Percentiles rank a stretch among this genome's conserved stretches.
Conservation (phyloP, 2,797 vertebrate species). For the Galagoides demidoff region DNA sequence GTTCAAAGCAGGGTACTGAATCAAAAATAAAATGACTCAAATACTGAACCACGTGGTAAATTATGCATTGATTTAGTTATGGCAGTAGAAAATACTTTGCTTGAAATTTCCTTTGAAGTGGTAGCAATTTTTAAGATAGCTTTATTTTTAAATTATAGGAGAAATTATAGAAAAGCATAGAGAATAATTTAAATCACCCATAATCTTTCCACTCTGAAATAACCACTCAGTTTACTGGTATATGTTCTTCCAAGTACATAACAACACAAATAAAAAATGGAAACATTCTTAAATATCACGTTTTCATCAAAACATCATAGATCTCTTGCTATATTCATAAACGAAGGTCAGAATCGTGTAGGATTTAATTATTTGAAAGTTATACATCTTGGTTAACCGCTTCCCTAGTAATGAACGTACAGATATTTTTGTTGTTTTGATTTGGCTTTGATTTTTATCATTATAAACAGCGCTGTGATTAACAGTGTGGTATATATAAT, state of each 20-base stretch:
- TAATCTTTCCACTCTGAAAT: conserved; percentile 23
- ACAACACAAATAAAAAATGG: background rate
- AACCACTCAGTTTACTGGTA: background rate
- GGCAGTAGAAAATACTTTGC: conserved; percentile 13
- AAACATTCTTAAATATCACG: background rate
- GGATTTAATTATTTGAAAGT: conserved; percentile 34
- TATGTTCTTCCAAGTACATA: conserved; percentile 5
- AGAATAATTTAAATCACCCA: conserved; percentile 30
- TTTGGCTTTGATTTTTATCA: conserved; percentile 2
- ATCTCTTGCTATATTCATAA: background rate
- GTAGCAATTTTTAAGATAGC: background rate
- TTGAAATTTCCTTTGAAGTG: background rate
- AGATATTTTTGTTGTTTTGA: background rate
- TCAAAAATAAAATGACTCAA: conserved; percentile 32
- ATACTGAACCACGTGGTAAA: conserved; percentile 38
- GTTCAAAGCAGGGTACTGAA: background rate
- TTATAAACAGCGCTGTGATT: conserved; percentile 32
- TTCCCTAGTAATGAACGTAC: background rate
- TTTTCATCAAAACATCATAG: background rate
- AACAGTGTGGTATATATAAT: conserved; percentile 10
- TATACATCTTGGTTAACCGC: conserved; percentile 2
- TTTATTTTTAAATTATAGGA: background rate
- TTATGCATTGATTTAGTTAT: conserved; percentile 30
- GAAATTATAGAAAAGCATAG: background rate
- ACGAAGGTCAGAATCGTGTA: conserved; percentile 2